Evolutionary conservation across 2,113 vertebrate species (phyloP), one percentile per base, ranked within the genome.

Genomic region (Scytalopus superciliaris): DNA sequence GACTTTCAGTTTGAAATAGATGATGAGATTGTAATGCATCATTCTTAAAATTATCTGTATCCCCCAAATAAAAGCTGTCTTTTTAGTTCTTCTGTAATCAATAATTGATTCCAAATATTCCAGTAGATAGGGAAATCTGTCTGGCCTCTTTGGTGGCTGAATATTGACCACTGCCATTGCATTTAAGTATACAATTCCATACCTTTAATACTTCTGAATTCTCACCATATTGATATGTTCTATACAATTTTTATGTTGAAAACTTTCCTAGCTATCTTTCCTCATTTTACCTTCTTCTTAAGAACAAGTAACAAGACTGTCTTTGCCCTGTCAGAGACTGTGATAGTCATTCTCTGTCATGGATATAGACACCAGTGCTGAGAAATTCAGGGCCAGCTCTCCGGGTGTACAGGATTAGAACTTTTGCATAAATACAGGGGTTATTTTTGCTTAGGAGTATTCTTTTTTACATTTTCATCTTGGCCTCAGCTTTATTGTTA

Each of bases 391-490:
- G 11, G 14, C 12, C 42, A 49, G n/a, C 10, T 50, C 25, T 84
- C 27, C 0, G 0, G 5, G 7, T 73, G 22, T 31, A 40, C 1
- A 6, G 55, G 22, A 5, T 62, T 74, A 50, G 23, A 57, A 31
- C 10, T 75, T 88, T 17, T 69, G 13, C 33, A 17, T 44, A 60
- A 53, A 42, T 53, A 68, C 0, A 7, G 2, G 31, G n/a, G 12
- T 0, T 12, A 33, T 59, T 84, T 89, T 89, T 84, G 16, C 27
- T 31, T 60, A 52, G 30, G 35, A 13, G 1, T 70, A 12, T 76
- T 74, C 30, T 40, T 49, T 87, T 79, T 55, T 10, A 37, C 5
- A 15, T 89, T 89, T 89, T 64, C 53, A 4, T 60, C 39, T 80
- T 40, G 60, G 47, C 53, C 44, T 77, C 79, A 64, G 33, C 28